phyloP scores from a whole-genome alignment of 2,888 invertebrate species.

The Xylophagus ater region DNA sequence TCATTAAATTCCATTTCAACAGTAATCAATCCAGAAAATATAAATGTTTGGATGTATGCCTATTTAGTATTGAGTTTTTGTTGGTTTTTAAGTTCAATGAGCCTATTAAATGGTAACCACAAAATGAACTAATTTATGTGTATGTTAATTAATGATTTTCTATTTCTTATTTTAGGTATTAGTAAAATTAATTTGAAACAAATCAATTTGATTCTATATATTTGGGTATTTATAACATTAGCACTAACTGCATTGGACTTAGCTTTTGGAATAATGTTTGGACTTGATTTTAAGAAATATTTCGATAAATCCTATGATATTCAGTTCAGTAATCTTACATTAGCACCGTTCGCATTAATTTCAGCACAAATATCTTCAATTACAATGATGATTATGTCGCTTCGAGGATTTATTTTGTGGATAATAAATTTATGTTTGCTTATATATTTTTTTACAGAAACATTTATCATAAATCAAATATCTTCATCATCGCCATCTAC shows the following conservation, averaged over 20 bases:
- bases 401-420: conserved; percentile 41
- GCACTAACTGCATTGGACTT: conserved; percentile 32
- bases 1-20: conserved; percentile 21
- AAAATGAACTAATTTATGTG: conserved; percentile 1
- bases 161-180: conserved; percentile 24
- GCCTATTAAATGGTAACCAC: conserved; percentile 30
- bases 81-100: conserved; percentile 31
- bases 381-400: conserved; percentile 34
- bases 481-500: not conserved
- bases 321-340: conserved; percentile 22
- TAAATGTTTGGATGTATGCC: conserved; percentile 32
- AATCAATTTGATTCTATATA: conserved; percentile 23
- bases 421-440: conserved; percentile 33
- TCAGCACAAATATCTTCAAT: conserved; percentile 30
- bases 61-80: conserved; percentile 30
- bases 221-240: conserved; percentile 30
- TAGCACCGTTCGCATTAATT: conserved; percentile 22
- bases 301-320: conserved; percentile 20
- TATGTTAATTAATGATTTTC: conserved; percentile 6
- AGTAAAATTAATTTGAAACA: conserved; percentile 24
- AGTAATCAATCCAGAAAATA: conserved; percentile 26
- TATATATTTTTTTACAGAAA: conserved; percentile 24
- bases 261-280: conserved; percentile 33
- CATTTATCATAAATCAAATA: conserved; percentile 16
- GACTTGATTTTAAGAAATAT: conserved; percentile 32